Percentiles rank a stretch among this genome's conserved stretches.
Evolutionary conservation across 2,113 vertebrate genomes (phyloP).

Genomic region (Anolis sagrei): DNA sequence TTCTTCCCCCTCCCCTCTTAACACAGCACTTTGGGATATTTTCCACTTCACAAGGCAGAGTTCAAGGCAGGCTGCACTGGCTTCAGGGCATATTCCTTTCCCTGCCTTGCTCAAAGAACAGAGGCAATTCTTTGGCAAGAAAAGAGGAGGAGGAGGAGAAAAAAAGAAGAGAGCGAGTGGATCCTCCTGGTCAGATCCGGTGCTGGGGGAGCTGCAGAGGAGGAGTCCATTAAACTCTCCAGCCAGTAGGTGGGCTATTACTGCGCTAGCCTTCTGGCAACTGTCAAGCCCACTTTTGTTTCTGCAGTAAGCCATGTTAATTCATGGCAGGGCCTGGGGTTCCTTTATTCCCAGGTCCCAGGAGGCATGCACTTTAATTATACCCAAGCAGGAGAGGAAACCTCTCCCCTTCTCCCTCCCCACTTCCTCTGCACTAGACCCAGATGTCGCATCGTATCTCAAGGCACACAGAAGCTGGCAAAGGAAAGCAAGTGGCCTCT

Average conservation of each 20-base stretch:
- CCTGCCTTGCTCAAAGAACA: constrained; percentile 3
- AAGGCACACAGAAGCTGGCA: constrained; percentile 60
- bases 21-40: constrained; percentile 28
- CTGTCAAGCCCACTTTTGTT: constrained; percentile 77
- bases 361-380: constrained; percentile 71
- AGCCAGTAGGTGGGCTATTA: constrained; percentile 66
- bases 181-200: constrained; percentile 19
- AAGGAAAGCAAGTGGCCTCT: constrained; percentile 63
- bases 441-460: constrained; percentile 70
- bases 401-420: constrained; percentile 55
- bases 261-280: constrained; percentile 66
- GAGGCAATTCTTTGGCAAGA: constrained; percentile 9
- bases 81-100: constrained; percentile 33
- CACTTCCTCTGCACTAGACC: constrained; percentile 56
- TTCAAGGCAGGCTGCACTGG: constrained; percentile 35
- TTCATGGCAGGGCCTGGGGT: constrained; percentile 68
- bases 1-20: neutral
- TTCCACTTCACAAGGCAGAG: constrained; percentile 45
- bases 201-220: constrained; percentile 28
- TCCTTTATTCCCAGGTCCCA: constrained; percentile 72
- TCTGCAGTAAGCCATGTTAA: constrained; percentile 76
- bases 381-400: constrained; percentile 58
- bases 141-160: neutral
- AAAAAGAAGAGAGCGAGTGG: neutral
- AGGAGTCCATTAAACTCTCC: constrained; percentile 42